phyloP scores from a whole-genome alignment of 2,888 invertebrate species.

The Plebejus argus region DNA sequence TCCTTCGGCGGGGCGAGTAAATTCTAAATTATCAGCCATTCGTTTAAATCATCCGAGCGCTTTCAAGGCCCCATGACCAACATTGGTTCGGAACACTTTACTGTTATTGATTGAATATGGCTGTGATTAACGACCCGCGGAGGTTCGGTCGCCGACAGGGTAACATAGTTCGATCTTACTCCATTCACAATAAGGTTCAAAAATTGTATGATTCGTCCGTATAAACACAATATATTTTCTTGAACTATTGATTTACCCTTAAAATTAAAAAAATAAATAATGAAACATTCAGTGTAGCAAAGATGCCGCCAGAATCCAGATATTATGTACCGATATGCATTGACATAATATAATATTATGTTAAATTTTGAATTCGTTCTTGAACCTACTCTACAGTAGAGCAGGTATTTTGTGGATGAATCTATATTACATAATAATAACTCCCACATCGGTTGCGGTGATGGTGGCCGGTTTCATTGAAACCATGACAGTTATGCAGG shows the following conservation, averaged over 20 bases:
- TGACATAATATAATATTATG: too few species aligned
- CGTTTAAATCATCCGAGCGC: conserved; percentile 38
- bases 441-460: too few species aligned
- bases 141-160: conserved; percentile 30
- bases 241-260: neutral
- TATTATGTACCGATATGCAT: neutral
- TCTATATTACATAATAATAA: too few species aligned
- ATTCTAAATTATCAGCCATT: conserved; percentile 38
- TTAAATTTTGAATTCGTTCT: too few species aligned
- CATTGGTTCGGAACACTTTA: conserved; percentile 36
- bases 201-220: neutral
- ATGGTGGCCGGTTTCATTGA: too few species aligned
- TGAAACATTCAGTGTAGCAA: neutral
- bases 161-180: neutral
- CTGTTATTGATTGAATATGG: conserved; percentile 39
- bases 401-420: too few species aligned
- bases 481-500: too few species aligned
- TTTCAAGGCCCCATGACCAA: conserved; percentile 37
- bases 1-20: conserved; percentile 37
- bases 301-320: too few species aligned
- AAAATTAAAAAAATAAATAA: neutral
- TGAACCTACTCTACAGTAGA: too few species aligned
- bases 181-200: neutral
- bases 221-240: neutral
- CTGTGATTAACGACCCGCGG: neutral